A percentile compares a stretch with the other conserved stretches of the same genome.
Conservation (phyloP, 2,113 vertebrate species). For the Poeciliopsis retropinna region DNA sequence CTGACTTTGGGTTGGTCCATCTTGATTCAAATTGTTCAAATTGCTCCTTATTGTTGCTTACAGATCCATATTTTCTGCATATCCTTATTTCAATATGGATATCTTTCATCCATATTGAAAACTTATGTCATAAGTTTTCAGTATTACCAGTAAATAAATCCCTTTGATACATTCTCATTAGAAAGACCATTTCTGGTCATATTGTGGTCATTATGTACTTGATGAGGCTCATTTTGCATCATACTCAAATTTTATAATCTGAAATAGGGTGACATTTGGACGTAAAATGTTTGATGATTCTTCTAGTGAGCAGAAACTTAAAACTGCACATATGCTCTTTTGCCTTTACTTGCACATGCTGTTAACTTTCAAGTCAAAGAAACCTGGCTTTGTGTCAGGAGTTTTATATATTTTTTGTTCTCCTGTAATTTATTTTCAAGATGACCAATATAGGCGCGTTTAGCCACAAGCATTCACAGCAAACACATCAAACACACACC, state of each 20-base stretch:
- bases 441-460: slow-evolving; percentile 56
- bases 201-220: neutral
- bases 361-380: neutral
- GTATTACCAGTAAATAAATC: too few relatives aligned
- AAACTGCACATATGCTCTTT: neutral
- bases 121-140: too few relatives aligned
- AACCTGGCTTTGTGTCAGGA: slow-evolving; percentile 17
- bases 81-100: too few relatives aligned
- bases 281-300: neutral
- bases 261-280: neutral
- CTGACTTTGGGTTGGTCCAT: too few relatives aligned
- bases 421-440: slow-evolving; percentile 54
- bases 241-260: neutral
- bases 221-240: neutral
- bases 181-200: too few relatives aligned
- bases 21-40: too few relatives aligned
- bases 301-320: neutral
- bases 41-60: too few relatives aligned
- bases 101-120: too few relatives aligned
- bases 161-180: too few relatives aligned
- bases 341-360: neutral
- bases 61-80: too few relatives aligned
- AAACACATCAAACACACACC: slow-evolving; percentile 70
- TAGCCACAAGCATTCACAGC: slow-evolving; percentile 76
- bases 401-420: slow-evolving; percentile 48